phyloP scores from a whole-genome alignment of 2,888 invertebrate genomes.

The Lithophane semibrunnea region DNA sequence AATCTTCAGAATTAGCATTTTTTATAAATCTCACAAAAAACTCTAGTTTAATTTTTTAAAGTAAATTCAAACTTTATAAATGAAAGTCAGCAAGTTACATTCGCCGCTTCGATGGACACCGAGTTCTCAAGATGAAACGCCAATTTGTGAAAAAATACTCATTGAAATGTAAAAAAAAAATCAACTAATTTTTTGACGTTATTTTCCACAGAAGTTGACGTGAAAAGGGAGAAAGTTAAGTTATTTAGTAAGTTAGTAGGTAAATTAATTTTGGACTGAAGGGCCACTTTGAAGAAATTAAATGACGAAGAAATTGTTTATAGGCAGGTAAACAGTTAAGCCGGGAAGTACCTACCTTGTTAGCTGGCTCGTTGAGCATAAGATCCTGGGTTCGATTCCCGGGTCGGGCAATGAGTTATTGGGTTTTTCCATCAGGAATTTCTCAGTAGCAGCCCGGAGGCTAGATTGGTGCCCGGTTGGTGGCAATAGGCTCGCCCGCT shows the following conservation, averaged over 20 bases:
- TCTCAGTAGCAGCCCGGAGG: too few species aligned
- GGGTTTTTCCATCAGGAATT: too few species aligned
- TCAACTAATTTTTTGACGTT: background rate
- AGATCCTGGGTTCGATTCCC: too few species aligned
- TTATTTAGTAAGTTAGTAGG: background rate
- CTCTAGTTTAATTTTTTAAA: slow-evolving; percentile 7
- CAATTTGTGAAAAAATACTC: slow-evolving; percentile 36
- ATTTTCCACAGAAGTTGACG: background rate
- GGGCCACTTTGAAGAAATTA: background rate
- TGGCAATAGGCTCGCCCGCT: too few species aligned
- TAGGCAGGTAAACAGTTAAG: too few species aligned
- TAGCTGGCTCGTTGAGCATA: too few species aligned
- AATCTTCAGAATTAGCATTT: slow-evolving; percentile 34
- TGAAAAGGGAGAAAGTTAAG: background rate
- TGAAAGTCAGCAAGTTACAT: slow-evolving; percentile 17
- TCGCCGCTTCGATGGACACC: slow-evolving; percentile 1
- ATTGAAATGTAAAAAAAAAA: slow-evolving; percentile 12
- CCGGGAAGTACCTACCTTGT: background rate
- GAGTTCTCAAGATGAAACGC: slow-evolving; percentile 15
- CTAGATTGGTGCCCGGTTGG: too few species aligned
- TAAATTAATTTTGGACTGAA: slow-evolving; percentile 9
- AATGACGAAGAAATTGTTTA: background rate
- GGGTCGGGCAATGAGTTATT: too few species aligned
- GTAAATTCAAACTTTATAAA: slow-evolving; percentile 24
- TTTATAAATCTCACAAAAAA: slow-evolving; percentile 18